Evolutionary conservation across 2,888 invertebrate genomes (phyloP).

Genomic region (Megaustenia siamemsis): DNA sequence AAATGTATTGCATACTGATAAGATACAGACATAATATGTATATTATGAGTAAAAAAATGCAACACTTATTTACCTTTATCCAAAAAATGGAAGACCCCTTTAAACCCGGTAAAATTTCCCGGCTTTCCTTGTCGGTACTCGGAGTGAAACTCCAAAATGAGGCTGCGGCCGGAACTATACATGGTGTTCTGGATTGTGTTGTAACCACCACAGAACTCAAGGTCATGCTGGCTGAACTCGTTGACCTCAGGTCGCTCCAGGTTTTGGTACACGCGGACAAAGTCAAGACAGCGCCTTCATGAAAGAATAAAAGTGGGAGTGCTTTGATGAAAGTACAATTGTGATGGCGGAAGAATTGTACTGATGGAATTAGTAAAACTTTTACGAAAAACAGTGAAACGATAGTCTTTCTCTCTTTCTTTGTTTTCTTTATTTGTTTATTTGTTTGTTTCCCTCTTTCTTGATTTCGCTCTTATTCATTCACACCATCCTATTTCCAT

Average conservation of each 20-base stretch:
- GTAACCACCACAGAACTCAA: slow-evolving; percentile 76
- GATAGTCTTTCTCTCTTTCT: too few relatives aligned
- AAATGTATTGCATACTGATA: too few relatives aligned
- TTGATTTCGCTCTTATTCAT: too few relatives aligned
- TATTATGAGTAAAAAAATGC: too few relatives aligned
- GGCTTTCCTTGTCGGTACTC: slow-evolving; percentile 58
- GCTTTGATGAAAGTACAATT: too few relatives aligned
- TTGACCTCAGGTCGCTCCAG: slow-evolving; percentile 77
- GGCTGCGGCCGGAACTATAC: slow-evolving; percentile 74
- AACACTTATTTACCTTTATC: slow-evolving; percentile 73
- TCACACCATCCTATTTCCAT: too few relatives aligned
- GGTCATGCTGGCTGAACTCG: slow-evolving; percentile 70
- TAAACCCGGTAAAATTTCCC: slow-evolving; percentile 74
- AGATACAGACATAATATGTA: too few relatives aligned
- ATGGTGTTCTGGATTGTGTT: slow-evolving; percentile 72
- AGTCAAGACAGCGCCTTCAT: slow-evolving; percentile 77
- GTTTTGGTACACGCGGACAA: slow-evolving; percentile 74
- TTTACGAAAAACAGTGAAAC: too few relatives aligned
- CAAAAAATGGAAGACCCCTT: slow-evolving; percentile 75
- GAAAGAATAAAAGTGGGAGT: slow-evolving; percentile 46
- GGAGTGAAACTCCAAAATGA: slow-evolving; percentile 78
- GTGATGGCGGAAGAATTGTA: too few relatives aligned
- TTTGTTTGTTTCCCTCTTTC: too few relatives aligned
- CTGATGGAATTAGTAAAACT: too few relatives aligned
- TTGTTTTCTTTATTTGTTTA: too few relatives aligned